A percentile compares a stretch with the other conserved stretches of the same genome.
These are phyloP conservation scores for Tipula vernalis DNA, from an alignment of 2,888 invertebrate species.

Conservation along the genomic window DNA sequence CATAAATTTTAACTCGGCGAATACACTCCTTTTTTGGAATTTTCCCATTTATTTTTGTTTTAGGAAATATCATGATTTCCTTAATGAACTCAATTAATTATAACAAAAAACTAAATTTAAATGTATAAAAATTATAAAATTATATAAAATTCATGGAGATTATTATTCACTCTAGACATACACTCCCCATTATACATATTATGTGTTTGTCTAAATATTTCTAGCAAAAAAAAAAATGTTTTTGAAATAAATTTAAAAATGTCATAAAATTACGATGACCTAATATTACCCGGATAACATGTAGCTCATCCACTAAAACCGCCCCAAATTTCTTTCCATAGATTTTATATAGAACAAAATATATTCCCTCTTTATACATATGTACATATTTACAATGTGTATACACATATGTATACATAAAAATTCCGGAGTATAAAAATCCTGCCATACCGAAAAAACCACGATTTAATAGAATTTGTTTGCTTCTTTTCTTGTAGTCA, in stretches of 20 bases:
- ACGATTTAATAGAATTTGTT: not conserved
- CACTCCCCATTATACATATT: not conserved
- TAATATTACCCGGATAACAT: not conserved
- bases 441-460: not conserved
- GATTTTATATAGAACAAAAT: not conserved
- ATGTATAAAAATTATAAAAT: not conserved
- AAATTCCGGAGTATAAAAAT: not conserved
- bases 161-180: not conserved
- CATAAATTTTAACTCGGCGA: not conserved
- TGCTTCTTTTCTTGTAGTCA: not conserved
- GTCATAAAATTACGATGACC: slow-evolving; percentile 4
- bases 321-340: not conserved
- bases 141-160: not conserved
- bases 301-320: not conserved
- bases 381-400: not conserved
- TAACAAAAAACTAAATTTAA: not conserved
- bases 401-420: not conserved
- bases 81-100: slow-evolving; percentile 4
- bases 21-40: not conserved
- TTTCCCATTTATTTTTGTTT: not conserved
- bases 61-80: not conserved
- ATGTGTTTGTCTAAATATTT: not conserved
- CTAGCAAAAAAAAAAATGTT: not conserved
- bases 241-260: not conserved
- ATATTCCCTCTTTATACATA: not conserved